Base-by-base conservation (phyloP, 92 coral and sea anemone genomes). In the Pocillopora grandis region DNA sequence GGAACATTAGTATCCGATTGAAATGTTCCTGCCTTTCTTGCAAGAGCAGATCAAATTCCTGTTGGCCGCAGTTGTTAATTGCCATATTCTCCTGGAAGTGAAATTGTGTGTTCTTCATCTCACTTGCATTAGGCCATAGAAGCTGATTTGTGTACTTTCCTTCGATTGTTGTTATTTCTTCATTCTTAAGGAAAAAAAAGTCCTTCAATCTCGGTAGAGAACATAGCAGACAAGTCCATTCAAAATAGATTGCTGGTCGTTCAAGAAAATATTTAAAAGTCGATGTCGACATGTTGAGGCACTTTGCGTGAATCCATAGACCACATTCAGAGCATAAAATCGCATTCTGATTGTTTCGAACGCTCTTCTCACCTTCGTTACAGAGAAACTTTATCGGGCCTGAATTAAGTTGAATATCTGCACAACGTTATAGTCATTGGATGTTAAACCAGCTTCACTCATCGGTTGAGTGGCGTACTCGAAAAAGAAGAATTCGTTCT, bases 141-240 rank as follows among this genome's bases (percentile, higher is more conserved):
- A 58, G 58, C 12, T 73, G 62, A 55, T 73, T 73, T 73, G 23
- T 13, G 56, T 52, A 55, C 21, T 73, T 55, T 55, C 58, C 77
- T 73, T 73, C 77, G 42, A 62, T 55, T 52, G 56, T 58, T 48
- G 21, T 13, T 52, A 13, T 58, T 37, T 55, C 77, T 52, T 49
- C 56, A 58, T 55, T 62, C 23, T 73, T 62, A 55, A 62, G 65
- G 65, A 73, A 73, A 73, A 73, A 55, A n/a, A 36, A 52, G 56
- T 73, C 77, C 18, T 62, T 42, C 62, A 73, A 55, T 73, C 62
- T 58, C 77, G 77, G 77, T 55, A 73, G 58, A 73, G 77, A 73
- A 21, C 77, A 73, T 73, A 73, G 57, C 35, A 62, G 62, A 58
- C 77, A 73, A 52, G 27, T 73, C 77, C 76, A 71, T 18, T 37